Evolutionary conservation across 2,113 vertebrate genomes (phyloP).

Genomic region (Myrmophylax atrothorax): DNA sequence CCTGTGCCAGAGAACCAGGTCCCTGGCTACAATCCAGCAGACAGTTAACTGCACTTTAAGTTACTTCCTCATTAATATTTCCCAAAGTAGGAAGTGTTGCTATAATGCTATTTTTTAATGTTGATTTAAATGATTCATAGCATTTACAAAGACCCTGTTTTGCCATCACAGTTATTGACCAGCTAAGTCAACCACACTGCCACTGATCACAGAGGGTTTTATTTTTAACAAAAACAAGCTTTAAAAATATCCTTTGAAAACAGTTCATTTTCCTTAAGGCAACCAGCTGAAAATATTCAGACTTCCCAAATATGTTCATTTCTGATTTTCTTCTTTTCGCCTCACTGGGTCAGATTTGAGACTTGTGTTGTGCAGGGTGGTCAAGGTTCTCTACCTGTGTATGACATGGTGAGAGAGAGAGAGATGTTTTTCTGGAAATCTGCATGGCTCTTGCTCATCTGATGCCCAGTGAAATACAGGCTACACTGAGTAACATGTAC

Average conservation of each 20-base stretch:
- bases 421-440: neutral
- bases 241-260: neutral
- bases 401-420: neutral
- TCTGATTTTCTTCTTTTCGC: neutral
- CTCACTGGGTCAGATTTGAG: neutral
- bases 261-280: neutral
- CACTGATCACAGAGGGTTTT: neutral
- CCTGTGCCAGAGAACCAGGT: neutral
- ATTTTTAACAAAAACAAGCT: constrained; percentile 24
- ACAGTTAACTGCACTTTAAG: neutral
- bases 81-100: neutral
- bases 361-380: neutral
- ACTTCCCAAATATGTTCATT: neutral
- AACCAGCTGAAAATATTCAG: neutral
- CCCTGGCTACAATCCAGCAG: neutral
- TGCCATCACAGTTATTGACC: neutral
- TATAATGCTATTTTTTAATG: neutral
- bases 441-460: neutral
- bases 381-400: neutral
- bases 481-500: neutral
- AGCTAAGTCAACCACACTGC: neutral
- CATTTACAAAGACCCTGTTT: neutral
- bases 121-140: constrained; percentile 2
- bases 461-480: neutral
- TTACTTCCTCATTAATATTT: constrained; percentile 32